These are phyloP conservation scores for Propithecus deckenii DNA, from an alignment of 2,797 vertebrate genomes.

Conservation along the genomic window DNA sequence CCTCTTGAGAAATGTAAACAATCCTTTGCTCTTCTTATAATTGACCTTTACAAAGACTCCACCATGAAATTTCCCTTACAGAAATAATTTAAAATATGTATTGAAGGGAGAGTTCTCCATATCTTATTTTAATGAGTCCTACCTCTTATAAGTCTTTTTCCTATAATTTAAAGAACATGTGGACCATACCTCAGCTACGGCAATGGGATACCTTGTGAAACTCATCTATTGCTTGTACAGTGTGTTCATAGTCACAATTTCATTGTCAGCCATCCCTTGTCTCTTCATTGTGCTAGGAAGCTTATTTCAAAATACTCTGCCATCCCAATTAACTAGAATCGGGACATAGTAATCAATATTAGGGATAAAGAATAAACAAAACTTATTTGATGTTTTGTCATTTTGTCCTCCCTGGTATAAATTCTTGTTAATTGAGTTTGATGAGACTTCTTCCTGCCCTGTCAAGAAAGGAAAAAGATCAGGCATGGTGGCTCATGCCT, in stretches of 20 bases:
- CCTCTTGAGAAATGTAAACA: neutral
- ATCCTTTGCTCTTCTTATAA: neutral
- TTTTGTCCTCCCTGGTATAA: neutral
- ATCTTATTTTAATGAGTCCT: neutral
- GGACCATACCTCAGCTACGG: neutral
- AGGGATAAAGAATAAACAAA: neutral
- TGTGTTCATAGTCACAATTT: neutral
- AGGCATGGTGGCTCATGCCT: too few species aligned
- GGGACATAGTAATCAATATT: neutral
- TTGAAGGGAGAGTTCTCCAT: neutral
- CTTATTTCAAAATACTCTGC: conserved; percentile 11
- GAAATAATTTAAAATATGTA: neutral
- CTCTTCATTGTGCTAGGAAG: neutral
- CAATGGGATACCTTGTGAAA: neutral
- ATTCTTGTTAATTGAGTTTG: neutral
- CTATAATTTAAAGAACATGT: neutral
- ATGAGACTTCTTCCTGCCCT: neutral
- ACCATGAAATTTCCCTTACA: neutral
- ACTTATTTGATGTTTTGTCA: neutral
- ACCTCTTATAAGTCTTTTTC: neutral
- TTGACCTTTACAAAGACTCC: neutral
- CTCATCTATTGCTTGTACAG: neutral
- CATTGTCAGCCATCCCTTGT: neutral
- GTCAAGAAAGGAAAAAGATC: neutral
- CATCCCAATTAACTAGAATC: neutral